Percentiles rank a stretch among this genome's conserved stretches.
Conservation (phyloP, 30 jellyfish, hydroid and myxozoan genomes). For the Nemopilema nomurai region DNA sequence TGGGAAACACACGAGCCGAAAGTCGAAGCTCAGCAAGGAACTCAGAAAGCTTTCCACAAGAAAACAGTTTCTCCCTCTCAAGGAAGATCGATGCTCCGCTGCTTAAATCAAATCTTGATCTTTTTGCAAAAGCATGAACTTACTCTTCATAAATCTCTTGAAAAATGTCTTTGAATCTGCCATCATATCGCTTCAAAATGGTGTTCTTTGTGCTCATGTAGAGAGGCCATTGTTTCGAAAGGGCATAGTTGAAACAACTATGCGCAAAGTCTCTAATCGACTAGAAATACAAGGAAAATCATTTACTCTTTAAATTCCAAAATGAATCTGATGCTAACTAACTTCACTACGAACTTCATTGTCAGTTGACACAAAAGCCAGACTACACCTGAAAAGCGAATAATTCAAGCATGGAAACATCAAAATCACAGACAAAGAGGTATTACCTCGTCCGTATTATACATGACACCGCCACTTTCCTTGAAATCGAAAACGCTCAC, state of each 20-base stretch:
- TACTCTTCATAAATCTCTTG: slow-evolving; percentile 95
- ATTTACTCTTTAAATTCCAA: too few species aligned
- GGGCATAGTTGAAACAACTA: slow-evolving; percentile 97
- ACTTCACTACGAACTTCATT: too few species aligned
- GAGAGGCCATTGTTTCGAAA: slow-evolving; percentile 89
- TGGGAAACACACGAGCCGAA: too few species aligned
- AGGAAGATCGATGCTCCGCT: too few species aligned
- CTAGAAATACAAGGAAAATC: slow-evolving; percentile 17
- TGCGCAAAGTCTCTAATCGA: slow-evolving; percentile 97
- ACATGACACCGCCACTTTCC: slow-evolving; percentile 99
- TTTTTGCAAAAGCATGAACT: too few species aligned
- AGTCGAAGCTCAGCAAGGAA: too few species aligned
- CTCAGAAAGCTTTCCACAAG: too few species aligned
- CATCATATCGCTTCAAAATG: slow-evolving; percentile 95
- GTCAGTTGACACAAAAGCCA: too few species aligned
- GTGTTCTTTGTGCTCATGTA: slow-evolving; percentile 99
- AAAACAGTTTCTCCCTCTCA: too few species aligned
- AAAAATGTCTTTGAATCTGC: slow-evolving; percentile 95
- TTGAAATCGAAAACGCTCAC: slow-evolving; percentile 90
- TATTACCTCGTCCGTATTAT: slow-evolving; percentile 93
- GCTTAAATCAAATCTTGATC: too few species aligned
- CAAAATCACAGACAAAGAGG: background rate
- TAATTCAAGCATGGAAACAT: background rate
- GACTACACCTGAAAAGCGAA: too few species aligned
- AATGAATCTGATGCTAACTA: too few species aligned